A percentile compares a stretch with the other conserved stretches of the same genome.
These are phyloP conservation scores for Camponotus vicinus DNA, from an alignment of 1,140 invertebrate genomes.

Conservation along the genomic window DNA sequence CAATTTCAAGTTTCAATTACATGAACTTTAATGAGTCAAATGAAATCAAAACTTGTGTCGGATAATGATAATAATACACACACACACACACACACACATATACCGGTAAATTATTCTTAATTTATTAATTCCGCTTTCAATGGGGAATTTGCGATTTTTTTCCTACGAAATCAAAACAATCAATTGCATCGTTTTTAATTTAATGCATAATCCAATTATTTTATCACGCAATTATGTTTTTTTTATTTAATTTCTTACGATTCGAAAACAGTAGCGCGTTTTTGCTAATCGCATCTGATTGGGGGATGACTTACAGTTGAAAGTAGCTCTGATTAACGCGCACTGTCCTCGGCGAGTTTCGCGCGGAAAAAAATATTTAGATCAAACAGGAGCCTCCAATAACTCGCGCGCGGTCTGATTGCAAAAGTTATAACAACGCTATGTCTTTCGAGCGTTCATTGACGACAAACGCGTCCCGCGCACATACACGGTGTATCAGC, in stretches of 20 bases:
- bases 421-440: conserved; percentile 56
- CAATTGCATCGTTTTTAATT: background rate
- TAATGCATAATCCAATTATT: background rate
- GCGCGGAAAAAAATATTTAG: conserved; percentile 35
- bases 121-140: background rate
- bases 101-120: conserved; percentile 20
- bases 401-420: conserved; percentile 40
- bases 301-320: background rate
- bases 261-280: background rate
- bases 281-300: background rate
- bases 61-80: conserved; percentile 4
- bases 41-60: conserved; percentile 35
- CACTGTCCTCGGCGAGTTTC: background rate
- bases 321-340: conserved; percentile 20
- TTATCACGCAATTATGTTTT: conserved; percentile 1
- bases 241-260: background rate
- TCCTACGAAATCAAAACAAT: background rate
- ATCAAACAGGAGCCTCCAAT: conserved; percentile 36
- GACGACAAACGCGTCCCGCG: conserved; percentile 11
- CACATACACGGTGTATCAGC: conserved; percentile 27
- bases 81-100: background rate
- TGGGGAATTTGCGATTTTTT: background rate
- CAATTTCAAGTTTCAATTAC: conserved; percentile 62
- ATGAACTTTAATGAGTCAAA: conserved; percentile 50
- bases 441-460: conserved; percentile 49